Evolutionary conservation across 2,797 vertebrate species (phyloP), one percentile per base, ranked within the genome.

Genomic region (Pseudotriccus pelzelni): DNA sequence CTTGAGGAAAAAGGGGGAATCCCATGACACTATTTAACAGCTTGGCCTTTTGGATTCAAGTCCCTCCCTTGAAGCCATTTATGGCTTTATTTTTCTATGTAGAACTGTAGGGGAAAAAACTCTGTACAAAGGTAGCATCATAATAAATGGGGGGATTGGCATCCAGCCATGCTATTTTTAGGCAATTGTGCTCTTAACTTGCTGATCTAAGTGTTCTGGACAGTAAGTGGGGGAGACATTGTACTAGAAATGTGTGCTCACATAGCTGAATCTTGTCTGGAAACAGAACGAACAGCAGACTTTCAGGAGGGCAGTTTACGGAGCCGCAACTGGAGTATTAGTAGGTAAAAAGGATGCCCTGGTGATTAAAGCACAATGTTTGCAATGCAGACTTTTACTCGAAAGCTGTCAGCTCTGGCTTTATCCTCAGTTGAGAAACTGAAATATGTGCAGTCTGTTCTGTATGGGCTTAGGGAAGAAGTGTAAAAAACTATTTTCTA

Each of bases 201-300:
- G 92, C 94, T 97, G 95, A 96, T 94, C 62, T 95, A 78, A 94
- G 58, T 94, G 87, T 93, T 97, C 73, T 93, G 94, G 93, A 49
- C 92, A 80, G 79, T 87, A 73, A 89, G 36, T 63, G 66, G n/a
- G 79, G 79, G 87, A 93, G 94, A 87, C 55, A 14, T n/a, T 79
- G 44, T 77, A 75, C 69, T 93, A 80, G 68, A 93, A 93, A 80
- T 84, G 76, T 41, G 32, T 9, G 39, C 59, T 95, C 16, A 22
- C 56, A 24, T 50, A 55, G 55, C 1, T 7, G 73, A 58, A 28
- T 74, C 75, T 77, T 89, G 89, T 55, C 72, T 87, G 84, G 60
- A 85, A 89, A 13, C 32, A 50, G 84, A 70, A 79, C 43, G 53
- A 79, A n/a, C 41, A 68, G 62, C 43, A 62, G 50, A 36, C 53